phyloP scores from a whole-genome alignment of 2,113 vertebrate species.

The Panthera tigris region DNA sequence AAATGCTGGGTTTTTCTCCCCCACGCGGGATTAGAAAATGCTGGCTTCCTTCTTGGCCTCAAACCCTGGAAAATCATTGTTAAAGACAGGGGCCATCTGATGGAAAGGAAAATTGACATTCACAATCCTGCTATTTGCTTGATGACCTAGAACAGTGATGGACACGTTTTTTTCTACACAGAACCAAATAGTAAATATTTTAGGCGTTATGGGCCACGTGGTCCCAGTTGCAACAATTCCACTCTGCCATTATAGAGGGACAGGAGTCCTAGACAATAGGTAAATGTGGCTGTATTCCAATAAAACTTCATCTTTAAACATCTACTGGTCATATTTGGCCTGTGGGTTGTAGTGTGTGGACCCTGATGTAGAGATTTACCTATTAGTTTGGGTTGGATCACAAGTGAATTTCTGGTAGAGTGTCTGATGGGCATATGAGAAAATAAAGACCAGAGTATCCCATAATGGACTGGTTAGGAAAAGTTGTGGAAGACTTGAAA shows the following conservation, averaged over 20 bases:
- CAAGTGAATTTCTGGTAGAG: not conserved
- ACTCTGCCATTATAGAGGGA: not conserved
- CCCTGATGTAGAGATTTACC: not conserved
- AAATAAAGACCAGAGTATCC: not conserved
- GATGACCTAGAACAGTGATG: not conserved
- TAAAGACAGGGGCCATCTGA: not conserved
- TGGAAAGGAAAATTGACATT: not conserved
- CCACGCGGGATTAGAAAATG: not conserved
- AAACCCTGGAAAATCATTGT: not conserved
- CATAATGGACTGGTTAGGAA: not conserved
- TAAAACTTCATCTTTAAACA: slow-evolving; percentile 6
- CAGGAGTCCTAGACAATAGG: not conserved
- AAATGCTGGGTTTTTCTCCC: not conserved
- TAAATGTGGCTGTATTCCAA: not conserved
- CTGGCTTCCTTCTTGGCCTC: not conserved
- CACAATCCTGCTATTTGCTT: not conserved
- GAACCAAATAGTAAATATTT: not conserved
- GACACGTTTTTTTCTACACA: not conserved
- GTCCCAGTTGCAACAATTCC: not conserved
- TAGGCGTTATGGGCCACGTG: not conserved
- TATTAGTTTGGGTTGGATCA: not conserved
- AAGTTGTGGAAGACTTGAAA: not conserved
- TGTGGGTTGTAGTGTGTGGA: not conserved
- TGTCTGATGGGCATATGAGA: not conserved
- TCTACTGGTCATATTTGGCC: not conserved